Evolutionary conservation across 2,797 vertebrate genomes (phyloP).

Genomic region (Lateolabrax maculatus): DNA sequence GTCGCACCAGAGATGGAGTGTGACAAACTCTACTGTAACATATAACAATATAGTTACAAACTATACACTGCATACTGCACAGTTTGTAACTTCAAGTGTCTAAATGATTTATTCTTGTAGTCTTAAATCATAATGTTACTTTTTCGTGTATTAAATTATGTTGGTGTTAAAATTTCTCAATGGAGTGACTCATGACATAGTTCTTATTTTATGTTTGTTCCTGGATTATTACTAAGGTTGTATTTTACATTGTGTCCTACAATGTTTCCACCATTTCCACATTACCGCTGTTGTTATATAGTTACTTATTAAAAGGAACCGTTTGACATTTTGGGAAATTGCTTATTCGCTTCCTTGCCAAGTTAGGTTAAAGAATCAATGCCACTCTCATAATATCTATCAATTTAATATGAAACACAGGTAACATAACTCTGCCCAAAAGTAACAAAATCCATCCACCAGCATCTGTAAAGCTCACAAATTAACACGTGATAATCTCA

Average conservation of each 20-base stretch:
- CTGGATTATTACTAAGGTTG: too few species aligned
- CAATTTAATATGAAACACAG: not conserved
- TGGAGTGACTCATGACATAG: too few species aligned
- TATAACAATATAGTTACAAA: too few species aligned
- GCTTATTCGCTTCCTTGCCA: not conserved
- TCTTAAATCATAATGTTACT: not conserved
- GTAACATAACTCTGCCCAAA: not conserved
- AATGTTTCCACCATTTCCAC: not conserved
- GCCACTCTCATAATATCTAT: not conserved
- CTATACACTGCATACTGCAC: too few species aligned
- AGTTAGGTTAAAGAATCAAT: not conserved
- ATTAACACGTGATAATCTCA: too few species aligned
- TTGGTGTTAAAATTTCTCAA: too few species aligned
- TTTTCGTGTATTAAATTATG: not conserved
- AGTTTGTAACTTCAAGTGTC: not conserved
- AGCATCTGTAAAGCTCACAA: not conserved
- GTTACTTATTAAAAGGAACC: not conserved
- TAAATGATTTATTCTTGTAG: not conserved
- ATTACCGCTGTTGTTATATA: not conserved
- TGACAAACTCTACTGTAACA: too few species aligned
- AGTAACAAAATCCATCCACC: not conserved
- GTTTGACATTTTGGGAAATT: too few species aligned
- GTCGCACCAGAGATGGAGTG: not conserved
- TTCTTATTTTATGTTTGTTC: too few species aligned
- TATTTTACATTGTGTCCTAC: not conserved